Percentiles rank a stretch among this genome's conserved stretches.
These are phyloP conservation scores for Drosophila peninsularis DNA, from an alignment of 2,888 invertebrate genomes.

Conservation along the genomic window DNA sequence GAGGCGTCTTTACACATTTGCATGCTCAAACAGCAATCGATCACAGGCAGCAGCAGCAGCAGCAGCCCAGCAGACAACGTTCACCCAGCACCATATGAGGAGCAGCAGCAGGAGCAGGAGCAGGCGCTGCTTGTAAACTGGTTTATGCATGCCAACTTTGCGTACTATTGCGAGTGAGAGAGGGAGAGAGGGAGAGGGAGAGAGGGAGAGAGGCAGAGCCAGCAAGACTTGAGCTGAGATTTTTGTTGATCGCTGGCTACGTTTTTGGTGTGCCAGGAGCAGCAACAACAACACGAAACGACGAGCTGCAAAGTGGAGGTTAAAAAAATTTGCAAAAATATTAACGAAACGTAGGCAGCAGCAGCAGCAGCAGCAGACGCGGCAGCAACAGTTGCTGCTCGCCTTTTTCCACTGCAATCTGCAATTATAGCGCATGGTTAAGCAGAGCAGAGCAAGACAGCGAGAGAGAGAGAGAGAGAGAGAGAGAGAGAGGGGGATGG, in stretches of 20 bases:
- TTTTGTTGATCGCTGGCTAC: constrained; percentile 52
- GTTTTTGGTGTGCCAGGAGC: constrained; percentile 59
- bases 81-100: constrained; percentile 58
- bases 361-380: constrained; percentile 63
- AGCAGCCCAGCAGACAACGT: constrained; percentile 53
- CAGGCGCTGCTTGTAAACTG: constrained; percentile 48
- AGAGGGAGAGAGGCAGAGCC: constrained; percentile 1
- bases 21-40: constrained; percentile 81
- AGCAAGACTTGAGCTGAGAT: constrained; percentile 41
- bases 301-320: constrained; percentile 76
- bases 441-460: constrained; percentile 7
- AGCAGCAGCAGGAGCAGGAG: constrained; percentile 15
- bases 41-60: constrained; percentile 60
- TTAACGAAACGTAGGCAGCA: constrained; percentile 78
- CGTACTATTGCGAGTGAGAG: constrained; percentile 60
- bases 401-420: constrained; percentile 77
- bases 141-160: constrained; percentile 54
- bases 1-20: constrained; percentile 81
- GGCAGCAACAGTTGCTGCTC: constrained; percentile 62
- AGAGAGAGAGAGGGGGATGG: not conserved
- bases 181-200: constrained; percentile 1
- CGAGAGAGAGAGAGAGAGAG: not conserved
- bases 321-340: constrained; percentile 79
- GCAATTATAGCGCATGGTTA: constrained; percentile 72
- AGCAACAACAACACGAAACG: constrained; percentile 31